Evolutionary conservation across 1,140 invertebrate genomes (phyloP).

Genomic region (Solenopsis fugax): DNA sequence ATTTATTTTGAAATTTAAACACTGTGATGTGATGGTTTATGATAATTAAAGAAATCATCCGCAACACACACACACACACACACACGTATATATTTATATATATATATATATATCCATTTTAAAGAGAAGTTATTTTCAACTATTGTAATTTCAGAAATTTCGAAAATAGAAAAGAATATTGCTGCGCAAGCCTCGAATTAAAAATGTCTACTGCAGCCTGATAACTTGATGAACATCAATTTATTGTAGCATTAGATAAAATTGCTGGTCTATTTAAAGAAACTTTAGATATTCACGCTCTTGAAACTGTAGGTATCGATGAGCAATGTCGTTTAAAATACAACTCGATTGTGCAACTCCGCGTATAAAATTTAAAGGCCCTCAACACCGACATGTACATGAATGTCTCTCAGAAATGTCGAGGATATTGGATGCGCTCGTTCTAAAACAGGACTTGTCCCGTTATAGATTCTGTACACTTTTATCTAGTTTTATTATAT

Average conservation of each 20-base stretch:
- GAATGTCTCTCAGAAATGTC: conserved; percentile 26
- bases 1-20: no score
- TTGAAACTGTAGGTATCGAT: background rate
- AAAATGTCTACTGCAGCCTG: background rate
- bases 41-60: background rate
- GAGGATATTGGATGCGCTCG: conserved; percentile 17
- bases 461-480: conserved; percentile 18
- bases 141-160: background rate
- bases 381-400: background rate
- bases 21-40: background rate
- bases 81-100: no score
- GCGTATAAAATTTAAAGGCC: conserved; percentile 37
- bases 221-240: background rate
- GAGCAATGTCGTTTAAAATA: conserved; percentile 22
- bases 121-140: background rate
- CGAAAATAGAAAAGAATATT: background rate
- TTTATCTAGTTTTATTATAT: conserved; percentile 3
- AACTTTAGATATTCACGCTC: background rate
- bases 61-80: no score
- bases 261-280: conserved; percentile 22
- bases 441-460: conserved; percentile 33
- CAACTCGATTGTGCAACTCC: conserved; percentile 9
- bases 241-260: background rate
- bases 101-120: background rate
- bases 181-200: background rate